Evolutionary conservation across 2,113 vertebrate genomes (phyloP).

Genomic region (Pelecanoides urinatrix): DNA sequence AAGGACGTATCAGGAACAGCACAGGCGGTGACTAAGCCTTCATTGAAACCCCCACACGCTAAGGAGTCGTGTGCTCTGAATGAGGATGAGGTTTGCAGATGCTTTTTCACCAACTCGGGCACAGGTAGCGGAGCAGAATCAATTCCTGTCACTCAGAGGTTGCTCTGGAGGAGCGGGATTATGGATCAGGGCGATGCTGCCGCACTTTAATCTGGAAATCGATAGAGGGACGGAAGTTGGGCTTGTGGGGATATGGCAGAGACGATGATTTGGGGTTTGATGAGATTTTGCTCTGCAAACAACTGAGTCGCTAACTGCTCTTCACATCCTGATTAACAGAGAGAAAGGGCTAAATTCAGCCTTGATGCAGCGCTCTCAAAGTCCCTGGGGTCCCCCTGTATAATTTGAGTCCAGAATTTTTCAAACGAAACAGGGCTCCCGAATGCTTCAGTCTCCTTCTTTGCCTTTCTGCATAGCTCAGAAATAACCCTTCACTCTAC

Average conservation of each 20-base stretch:
- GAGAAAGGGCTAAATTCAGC: not conserved
- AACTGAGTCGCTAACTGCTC: not conserved
- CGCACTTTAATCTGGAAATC: conserved; percentile 55
- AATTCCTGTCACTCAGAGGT: conserved; percentile 64
- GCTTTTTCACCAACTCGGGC: not conserved
- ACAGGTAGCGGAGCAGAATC: conserved; percentile 34
- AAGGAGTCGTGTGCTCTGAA: not conserved
- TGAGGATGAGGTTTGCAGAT: not conserved
- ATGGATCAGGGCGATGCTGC: conserved; percentile 38
- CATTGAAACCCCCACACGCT: not conserved
- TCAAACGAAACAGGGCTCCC: not conserved
- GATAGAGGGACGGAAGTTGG: conserved; percentile 26
- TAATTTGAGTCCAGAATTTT: not conserved
- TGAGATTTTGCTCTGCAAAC: conserved; percentile 14
- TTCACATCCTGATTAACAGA: not conserved
- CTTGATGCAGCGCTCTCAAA: not conserved
- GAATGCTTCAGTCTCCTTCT: not conserved
- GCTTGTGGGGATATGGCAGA: conserved; percentile 16
- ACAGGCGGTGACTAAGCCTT: not conserved
- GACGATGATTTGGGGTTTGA: not conserved
- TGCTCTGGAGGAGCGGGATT: conserved; percentile 58
- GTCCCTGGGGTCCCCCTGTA: not conserved
- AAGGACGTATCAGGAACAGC: not conserved
- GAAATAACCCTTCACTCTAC: not conserved
- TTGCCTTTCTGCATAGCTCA: not conserved